These are phyloP conservation scores for Parelbella ahira DNA, from an alignment of 2,888 invertebrate genomes.

Conservation along the genomic window DNA sequence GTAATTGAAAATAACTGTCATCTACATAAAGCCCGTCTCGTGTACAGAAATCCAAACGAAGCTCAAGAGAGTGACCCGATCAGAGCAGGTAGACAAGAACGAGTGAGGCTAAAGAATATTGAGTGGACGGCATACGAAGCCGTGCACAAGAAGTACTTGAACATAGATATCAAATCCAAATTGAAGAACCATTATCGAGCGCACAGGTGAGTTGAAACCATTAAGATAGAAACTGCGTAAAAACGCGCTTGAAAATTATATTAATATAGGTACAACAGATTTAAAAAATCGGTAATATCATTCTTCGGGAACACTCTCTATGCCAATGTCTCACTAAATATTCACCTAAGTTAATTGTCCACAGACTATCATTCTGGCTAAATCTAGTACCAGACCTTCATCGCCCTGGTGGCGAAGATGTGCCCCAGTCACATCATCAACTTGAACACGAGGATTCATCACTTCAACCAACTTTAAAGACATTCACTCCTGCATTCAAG, in stretches of 20 bases:
- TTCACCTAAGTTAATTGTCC: no score
- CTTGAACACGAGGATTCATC: conserved; percentile 87
- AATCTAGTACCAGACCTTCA: conserved; percentile 96
- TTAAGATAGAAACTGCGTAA: no score
- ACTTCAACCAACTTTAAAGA: conserved; percentile 76
- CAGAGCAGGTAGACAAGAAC: conserved; percentile 86
- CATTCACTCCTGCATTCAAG: conserved; percentile 77
- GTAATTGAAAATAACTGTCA: no score
- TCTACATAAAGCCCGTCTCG: no score
- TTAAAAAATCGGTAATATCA: no score
- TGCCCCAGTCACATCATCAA: conserved; percentile 91
- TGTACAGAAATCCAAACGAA: conserved; percentile 92
- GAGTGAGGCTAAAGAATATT: conserved; percentile 90
- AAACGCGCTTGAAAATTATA: no score
- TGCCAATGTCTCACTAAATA: no score
- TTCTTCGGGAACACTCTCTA: no score
- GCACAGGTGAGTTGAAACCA: conserved; percentile 85
- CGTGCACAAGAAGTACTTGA: conserved; percentile 94
- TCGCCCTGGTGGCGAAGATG: conserved; percentile 92
- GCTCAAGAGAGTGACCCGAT: conserved; percentile 85
- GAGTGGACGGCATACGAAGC: conserved; percentile 97
- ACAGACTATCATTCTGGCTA: conserved; percentile 94
- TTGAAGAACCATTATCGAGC: conserved; percentile 96
- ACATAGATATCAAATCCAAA: conserved; percentile 94
- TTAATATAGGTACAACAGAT: no score